phyloP scores from a whole-genome alignment of 2,113 vertebrate species.

The Centropus unirufus region DNA sequence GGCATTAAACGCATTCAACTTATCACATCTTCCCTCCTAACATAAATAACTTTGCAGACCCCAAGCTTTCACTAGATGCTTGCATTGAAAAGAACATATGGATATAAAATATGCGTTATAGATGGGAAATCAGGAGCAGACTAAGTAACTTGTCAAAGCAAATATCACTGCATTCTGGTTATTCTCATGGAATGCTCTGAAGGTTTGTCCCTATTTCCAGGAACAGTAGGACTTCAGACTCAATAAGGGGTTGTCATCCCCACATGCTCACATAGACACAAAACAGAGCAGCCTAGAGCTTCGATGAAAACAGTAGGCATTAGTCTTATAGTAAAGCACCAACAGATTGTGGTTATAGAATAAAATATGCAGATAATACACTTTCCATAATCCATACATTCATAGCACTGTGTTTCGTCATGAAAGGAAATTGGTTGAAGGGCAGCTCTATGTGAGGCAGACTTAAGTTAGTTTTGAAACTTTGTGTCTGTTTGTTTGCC shows the following conservation, averaged over 20 bases:
- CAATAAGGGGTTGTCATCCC: not conserved
- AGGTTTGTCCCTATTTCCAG: not conserved
- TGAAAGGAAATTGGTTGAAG: rapidly evolving
- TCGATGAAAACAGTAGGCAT: not conserved
- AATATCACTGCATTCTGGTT: not conserved
- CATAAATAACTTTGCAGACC: conserved; percentile 34
- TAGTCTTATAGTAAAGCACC: not conserved
- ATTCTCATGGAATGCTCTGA: not conserved
- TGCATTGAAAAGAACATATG: conserved; percentile 29
- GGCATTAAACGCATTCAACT: not conserved
- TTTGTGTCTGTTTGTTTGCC: rapidly evolving
- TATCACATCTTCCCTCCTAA: not conserved
- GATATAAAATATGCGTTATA: conserved; percentile 5
- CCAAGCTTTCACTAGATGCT: not conserved
- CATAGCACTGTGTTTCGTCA: not conserved
- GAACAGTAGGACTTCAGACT: not conserved
- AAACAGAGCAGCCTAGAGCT: not conserved
- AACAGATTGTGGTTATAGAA: not conserved
- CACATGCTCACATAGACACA: not conserved
- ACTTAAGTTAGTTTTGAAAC: not conserved
- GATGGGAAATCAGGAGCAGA: not conserved
- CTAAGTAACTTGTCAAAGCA: not conserved
- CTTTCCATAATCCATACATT: not conserved
- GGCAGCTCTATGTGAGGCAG: rapidly evolving
- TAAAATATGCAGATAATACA: not conserved